phyloP scores from a whole-genome alignment of 37 sponge, comb jelly and placozoan genomes.

The Cladorhizidae sp. region DNA sequence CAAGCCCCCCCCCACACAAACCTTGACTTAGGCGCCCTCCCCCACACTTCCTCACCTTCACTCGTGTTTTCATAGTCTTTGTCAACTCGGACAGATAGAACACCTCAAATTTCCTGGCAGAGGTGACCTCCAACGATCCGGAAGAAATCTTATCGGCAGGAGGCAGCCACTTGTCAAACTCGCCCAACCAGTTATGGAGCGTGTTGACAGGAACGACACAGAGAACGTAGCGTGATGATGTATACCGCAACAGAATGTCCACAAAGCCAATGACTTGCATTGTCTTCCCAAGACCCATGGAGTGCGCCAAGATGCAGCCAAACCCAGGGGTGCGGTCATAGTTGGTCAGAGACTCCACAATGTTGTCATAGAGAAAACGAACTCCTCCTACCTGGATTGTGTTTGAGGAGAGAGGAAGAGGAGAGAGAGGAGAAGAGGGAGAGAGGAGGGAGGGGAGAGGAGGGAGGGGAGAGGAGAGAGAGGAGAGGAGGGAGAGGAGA shows the following conservation, averaged over 20 bases:
- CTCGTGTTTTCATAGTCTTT: constrained; percentile 72
- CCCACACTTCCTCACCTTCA: constrained; percentile 65
- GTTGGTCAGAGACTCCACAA: constrained; percentile 72
- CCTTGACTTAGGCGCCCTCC: too few species aligned
- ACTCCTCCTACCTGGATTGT: constrained; percentile 84
- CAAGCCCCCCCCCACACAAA: too few species aligned
- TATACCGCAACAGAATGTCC: constrained; percentile 85
- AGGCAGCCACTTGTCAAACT: constrained; percentile 96
- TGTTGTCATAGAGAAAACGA: constrained; percentile 95
- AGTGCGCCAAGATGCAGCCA: constrained; percentile 97
- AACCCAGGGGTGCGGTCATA: constrained; percentile 73
- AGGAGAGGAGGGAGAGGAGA: too few species aligned
- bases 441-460: background rate
- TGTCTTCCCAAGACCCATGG: constrained; percentile 99
- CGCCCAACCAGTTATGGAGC: constrained; percentile 92
- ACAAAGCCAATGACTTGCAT: constrained; percentile 93
- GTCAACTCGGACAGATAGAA: constrained; percentile 70
- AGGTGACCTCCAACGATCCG: background rate
- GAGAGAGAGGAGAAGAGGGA: background rate
- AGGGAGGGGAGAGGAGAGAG: too few species aligned
- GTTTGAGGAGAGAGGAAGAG: background rate
- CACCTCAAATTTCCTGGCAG: constrained; percentile 53
- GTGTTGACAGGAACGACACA: constrained; percentile 95
- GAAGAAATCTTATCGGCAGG: background rate
- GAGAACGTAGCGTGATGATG: constrained; percentile 76